phyloP scores from a whole-genome alignment of 2,888 invertebrate species.

The Blomia tropicalis region DNA sequence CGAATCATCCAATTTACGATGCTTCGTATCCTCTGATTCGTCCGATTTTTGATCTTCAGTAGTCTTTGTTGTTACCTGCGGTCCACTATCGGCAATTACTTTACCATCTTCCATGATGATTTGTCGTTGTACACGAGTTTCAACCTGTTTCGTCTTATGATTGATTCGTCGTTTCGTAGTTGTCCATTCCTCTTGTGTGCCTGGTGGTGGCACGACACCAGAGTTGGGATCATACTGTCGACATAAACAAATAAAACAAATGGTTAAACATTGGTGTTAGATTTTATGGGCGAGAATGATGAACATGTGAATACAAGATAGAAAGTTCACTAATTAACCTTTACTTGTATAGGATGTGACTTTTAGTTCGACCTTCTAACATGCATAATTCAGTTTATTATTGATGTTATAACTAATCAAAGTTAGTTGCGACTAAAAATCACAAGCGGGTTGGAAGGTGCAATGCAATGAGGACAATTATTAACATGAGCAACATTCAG shows the following conservation, averaged over 20 bases:
- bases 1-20: slow-evolving; percentile 17
- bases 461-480: not conserved
- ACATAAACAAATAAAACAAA: not conserved
- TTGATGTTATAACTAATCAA: no score
- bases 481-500: not conserved
- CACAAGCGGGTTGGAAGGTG: no score
- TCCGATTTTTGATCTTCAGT: slow-evolving; percentile 78
- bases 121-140: slow-evolving; percentile 73
- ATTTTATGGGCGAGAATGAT: no score
- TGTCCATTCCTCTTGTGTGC: slow-evolving; percentile 31
- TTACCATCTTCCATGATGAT: slow-evolving; percentile 75
- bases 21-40: slow-evolving; percentile 59
- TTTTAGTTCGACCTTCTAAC: no score
- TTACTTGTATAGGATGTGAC: no score
- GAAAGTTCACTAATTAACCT: no score
- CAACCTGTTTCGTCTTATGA: slow-evolving; percentile 42
- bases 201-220: slow-evolving; percentile 10
- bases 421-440: no score
- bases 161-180: slow-evolving; percentile 30
- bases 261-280: no score
- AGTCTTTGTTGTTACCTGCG: slow-evolving; percentile 73
- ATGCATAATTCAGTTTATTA: no score
- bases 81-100: slow-evolving; percentile 72
- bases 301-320: no score
- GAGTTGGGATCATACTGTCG: not conserved